These are phyloP conservation scores for Onychostoma macrolepis DNA, from an alignment of 2,113 vertebrate genomes.

Conservation along the genomic window DNA sequence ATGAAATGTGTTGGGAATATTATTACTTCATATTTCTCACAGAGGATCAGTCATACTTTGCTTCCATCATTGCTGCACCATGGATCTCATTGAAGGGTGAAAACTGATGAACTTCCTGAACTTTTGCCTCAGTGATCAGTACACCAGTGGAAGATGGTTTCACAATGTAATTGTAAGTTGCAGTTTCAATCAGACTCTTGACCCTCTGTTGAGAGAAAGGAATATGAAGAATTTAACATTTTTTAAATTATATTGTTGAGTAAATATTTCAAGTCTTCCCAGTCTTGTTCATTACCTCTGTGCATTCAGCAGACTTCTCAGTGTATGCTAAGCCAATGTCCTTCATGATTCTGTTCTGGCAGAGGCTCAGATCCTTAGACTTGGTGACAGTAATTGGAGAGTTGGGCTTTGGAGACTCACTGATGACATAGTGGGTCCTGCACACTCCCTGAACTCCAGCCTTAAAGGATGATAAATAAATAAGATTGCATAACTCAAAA, in stretches of 20 bases:
- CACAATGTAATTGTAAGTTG: conserved; percentile 76
- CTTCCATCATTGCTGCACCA: conserved; percentile 76
- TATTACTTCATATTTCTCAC: not conserved
- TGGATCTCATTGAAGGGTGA: conserved; percentile 75
- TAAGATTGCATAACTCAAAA: conserved; percentile 2
- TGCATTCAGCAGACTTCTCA: conserved; percentile 67
- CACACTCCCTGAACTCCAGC: conserved; percentile 84
- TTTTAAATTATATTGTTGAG: not conserved
- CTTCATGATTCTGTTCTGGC: conserved; percentile 77
- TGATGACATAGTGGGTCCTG: conserved; percentile 80
- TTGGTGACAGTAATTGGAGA: conserved; percentile 74
- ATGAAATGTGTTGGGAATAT: no score
- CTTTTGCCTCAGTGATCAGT: conserved; percentile 75
- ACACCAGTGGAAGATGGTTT: conserved; percentile 66
- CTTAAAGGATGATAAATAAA: conserved; percentile 60
- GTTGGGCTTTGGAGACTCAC: conserved; percentile 74
- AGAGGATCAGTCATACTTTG: conserved; percentile 69
- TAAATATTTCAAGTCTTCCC: not conserved
- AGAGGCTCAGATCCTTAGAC: conserved; percentile 80
- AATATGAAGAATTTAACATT: no score
- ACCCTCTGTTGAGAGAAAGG: conserved; percentile 64
- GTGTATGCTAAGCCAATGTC: conserved; percentile 76
- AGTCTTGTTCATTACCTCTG: conserved; percentile 70
- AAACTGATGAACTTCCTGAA: conserved; percentile 79
- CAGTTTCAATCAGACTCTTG: conserved; percentile 76